Percentiles rank a stretch among this genome's conserved stretches.
Conservation (phyloP, 2,888 invertebrate species). For the Chydorus sphaericus region DNA sequence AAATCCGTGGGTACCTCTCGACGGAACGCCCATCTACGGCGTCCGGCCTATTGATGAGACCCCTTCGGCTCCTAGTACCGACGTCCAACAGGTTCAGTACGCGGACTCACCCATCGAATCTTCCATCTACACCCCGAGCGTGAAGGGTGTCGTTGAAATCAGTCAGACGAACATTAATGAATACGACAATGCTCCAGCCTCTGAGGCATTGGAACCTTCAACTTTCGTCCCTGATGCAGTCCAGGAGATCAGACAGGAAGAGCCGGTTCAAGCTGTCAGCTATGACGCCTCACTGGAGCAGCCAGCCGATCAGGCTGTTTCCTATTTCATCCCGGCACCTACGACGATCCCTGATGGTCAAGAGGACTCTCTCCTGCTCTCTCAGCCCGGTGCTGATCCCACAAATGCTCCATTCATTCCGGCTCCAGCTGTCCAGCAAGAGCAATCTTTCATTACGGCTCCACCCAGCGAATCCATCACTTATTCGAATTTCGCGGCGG, state of each 20-base stretch:
- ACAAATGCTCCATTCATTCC: slow-evolving; percentile 5
- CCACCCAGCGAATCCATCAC: background rate
- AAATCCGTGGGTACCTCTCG: slow-evolving; percentile 16
- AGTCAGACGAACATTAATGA: background rate
- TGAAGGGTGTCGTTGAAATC: background rate
- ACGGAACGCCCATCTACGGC: slow-evolving; percentile 9
- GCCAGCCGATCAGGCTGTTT: no score
- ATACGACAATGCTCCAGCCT: background rate
- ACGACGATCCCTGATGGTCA: background rate
- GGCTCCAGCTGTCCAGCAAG: background rate
- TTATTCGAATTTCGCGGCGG: background rate
- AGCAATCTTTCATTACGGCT: background rate
- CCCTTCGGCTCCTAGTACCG: background rate
- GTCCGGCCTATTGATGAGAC: slow-evolving; percentile 1
- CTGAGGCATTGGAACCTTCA: background rate
- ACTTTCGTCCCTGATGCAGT: background rate
- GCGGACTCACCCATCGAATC: background rate
- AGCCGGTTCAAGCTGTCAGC: background rate
- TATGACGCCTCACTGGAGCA: no score
- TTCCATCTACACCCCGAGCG: background rate
- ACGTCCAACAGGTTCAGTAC: background rate
- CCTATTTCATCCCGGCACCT: background rate
- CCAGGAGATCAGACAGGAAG: background rate
- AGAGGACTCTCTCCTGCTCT: background rate
- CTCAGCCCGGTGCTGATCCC: background rate